Evolutionary conservation across 2,113 vertebrate genomes (phyloP).

Genomic region (Perca schrenkii): DNA sequence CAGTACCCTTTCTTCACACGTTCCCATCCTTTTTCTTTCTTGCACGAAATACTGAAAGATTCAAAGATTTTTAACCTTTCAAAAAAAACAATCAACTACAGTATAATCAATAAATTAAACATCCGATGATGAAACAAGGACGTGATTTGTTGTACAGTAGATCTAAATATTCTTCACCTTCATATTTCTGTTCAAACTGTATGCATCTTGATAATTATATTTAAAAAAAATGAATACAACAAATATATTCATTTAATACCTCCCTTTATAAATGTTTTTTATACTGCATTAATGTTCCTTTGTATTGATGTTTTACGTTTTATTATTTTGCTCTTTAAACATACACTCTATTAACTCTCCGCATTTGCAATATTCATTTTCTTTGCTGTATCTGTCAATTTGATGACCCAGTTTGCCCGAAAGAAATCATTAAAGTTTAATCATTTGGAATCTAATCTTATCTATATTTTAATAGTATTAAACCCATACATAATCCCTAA

Average conservation of each 20-base stretch:
- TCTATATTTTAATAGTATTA: conserved; percentile 26
- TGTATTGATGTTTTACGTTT: background rate
- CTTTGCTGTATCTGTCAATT: conserved; percentile 22
- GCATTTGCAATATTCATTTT: conserved; percentile 29
- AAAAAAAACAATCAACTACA: background rate
- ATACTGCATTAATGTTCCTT: background rate
- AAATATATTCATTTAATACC: background rate
- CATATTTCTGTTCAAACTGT: background rate
- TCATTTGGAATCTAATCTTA: conserved; percentile 41
- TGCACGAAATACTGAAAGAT: too few species aligned
- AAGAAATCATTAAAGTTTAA: conserved; percentile 53
- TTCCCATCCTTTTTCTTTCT: too few species aligned
- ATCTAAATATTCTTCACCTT: background rate
- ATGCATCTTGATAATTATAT: background rate
- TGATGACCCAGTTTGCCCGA: conserved; percentile 53
- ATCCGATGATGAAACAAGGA: background rate
- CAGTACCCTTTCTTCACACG: background rate
- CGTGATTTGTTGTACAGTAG: background rate
- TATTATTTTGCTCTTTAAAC: background rate
- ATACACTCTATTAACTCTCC: background rate
- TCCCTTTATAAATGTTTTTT: background rate
- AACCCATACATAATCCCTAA: conserved; percentile 19
- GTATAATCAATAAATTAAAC: too few species aligned
- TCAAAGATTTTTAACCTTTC: background rate
- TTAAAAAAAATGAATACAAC: background rate